phyloP scores from a whole-genome alignment of 2,888 invertebrate genomes.

The Eristalis pertinax region DNA sequence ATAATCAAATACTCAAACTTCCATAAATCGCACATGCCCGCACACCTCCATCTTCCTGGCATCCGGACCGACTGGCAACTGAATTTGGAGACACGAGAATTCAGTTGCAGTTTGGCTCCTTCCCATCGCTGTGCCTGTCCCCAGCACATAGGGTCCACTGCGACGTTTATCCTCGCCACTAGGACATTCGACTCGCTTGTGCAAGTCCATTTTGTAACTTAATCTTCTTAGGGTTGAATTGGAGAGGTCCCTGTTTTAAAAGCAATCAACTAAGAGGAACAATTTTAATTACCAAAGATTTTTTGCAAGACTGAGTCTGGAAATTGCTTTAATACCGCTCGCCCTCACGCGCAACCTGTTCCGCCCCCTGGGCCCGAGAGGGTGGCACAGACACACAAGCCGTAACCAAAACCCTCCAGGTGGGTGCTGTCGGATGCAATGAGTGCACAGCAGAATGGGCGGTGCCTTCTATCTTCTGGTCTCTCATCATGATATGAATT shows the following conservation, averaged over 20 bases:
- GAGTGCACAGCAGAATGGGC: constrained; percentile 8
- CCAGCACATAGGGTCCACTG: not conserved
- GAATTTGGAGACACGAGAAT: not conserved
- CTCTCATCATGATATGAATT: constrained; percentile 77
- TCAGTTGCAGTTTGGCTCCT: not conserved
- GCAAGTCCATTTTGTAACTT: constrained; percentile 32
- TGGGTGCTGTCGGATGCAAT: not conserved
- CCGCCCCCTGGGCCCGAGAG: not conserved
- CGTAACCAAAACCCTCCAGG: constrained; percentile 33
- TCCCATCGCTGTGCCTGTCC: not conserved
- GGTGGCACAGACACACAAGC: not conserved
- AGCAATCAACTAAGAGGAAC: constrained; percentile 60
- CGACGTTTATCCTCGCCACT: constrained; percentile 4
- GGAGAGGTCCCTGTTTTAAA: constrained; percentile 40
- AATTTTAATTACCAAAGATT: constrained; percentile 73
- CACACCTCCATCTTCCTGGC: not conserved
- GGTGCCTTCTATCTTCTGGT: constrained; percentile 56
- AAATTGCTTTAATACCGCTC: constrained; percentile 72
- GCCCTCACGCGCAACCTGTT: not conserved
- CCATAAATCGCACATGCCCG: not conserved
- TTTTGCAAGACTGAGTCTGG: constrained; percentile 74
- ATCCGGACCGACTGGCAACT: not conserved
- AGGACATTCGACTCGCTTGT: constrained; percentile 21
- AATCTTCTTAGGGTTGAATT: constrained; percentile 41
- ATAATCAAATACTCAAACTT: not conserved